Evolutionary conservation across 37 sponge, comb jelly and placozoan genomes (phyloP).

Genomic region (Chondrosia reniformis): DNA sequence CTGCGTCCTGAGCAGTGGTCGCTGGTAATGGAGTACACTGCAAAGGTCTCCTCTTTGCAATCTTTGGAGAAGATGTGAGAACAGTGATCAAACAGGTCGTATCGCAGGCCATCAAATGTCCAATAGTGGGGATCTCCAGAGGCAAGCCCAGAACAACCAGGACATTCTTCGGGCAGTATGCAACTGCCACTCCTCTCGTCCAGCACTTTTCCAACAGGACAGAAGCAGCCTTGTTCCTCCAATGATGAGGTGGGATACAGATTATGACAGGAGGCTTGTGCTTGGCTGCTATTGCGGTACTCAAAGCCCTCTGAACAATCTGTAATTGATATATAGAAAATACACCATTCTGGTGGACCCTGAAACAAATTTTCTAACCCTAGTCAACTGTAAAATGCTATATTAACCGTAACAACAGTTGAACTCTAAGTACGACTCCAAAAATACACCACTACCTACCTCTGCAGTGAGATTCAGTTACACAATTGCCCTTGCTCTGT

Average conservation of each 20-base stretch:
- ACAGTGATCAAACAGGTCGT: conserved; percentile 26
- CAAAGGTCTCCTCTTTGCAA: background rate
- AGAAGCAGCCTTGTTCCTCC: conserved; percentile 19
- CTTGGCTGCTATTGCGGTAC: no score
- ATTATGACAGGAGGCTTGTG: background rate
- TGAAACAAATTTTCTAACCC: no score
- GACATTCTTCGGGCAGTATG: background rate
- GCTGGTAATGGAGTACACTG: conserved; percentile 4
- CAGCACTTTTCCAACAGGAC: background rate
- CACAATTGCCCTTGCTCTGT: no score
- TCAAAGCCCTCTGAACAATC: no score
- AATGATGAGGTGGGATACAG: no score
- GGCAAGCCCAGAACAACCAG: background rate
- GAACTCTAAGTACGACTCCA: no score
- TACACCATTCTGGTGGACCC: no score
- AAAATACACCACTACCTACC: no score
- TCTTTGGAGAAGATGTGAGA: conserved; percentile 3
- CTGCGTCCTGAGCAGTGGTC: background rate
- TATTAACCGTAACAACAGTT: no score
- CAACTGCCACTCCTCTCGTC: background rate
- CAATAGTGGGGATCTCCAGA: conserved; percentile 14
- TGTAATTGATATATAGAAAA: no score
- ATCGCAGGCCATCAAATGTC: conserved; percentile 1
- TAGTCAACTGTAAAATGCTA: no score
- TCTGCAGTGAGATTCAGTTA: no score